Evolutionary conservation across 2,888 invertebrate genomes (phyloP).

Genomic region (Stenichneumon culpator): DNA sequence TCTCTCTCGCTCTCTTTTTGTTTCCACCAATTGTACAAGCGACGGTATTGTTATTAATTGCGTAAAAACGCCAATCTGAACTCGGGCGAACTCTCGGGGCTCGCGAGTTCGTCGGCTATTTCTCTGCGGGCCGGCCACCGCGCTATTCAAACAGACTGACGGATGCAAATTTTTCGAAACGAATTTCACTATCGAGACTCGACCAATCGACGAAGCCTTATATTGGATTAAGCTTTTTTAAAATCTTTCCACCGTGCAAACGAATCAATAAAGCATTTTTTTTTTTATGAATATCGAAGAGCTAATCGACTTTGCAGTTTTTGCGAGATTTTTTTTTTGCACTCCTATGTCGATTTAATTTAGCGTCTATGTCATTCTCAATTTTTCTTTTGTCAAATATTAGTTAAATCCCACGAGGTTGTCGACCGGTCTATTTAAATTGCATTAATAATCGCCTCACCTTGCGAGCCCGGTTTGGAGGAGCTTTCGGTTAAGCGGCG

Average conservation of each 20-base stretch:
- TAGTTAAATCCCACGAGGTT: conserved; percentile 22
- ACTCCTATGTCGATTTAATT: background rate
- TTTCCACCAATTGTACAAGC: conserved; percentile 18
- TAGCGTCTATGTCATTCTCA: background rate
- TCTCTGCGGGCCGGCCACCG: background rate
- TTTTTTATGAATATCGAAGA: conserved; percentile 11
- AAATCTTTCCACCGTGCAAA: background rate
- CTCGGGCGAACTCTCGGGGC: conserved; percentile 17
- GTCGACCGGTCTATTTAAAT: conserved; percentile 35
- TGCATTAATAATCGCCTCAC: conserved; percentile 47
- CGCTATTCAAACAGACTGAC: conserved; percentile 46
- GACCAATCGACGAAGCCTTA: conserved; percentile 28
- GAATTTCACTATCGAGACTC: conserved; percentile 44
- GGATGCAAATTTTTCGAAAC: conserved; percentile 56
- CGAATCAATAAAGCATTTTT: conserved; percentile 30
- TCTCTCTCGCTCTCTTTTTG: background rate
- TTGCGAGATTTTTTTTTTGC: background rate
- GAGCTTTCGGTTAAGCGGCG: conserved; percentile 56
- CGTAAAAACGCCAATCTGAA: conserved; percentile 54
- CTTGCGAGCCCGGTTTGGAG: conserved; percentile 6
- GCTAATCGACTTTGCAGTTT: conserved; percentile 41
- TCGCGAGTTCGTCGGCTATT: conserved; percentile 11
- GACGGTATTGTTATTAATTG: conserved; percentile 54
- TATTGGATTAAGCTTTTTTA: conserved; percentile 47
- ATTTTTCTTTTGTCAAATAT: conserved; percentile 42